Conservation (phyloP, 2,888 invertebrate genomes). For the Lepetodrilus schrolli region DNA sequence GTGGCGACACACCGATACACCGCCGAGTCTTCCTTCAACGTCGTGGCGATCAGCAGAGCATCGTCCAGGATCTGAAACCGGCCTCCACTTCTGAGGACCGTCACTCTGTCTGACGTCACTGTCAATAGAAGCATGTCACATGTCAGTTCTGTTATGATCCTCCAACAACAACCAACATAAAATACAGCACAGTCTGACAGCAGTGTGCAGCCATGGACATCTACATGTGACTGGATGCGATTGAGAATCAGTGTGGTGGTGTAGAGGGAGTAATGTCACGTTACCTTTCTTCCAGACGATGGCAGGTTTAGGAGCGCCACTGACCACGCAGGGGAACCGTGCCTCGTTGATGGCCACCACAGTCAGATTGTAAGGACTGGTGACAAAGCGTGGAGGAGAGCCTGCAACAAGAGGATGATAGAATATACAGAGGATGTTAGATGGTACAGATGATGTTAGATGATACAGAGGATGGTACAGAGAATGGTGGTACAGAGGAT, state of each 20-base stretch:
- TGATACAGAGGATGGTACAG: too few relatives aligned
- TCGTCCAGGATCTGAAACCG: conserved; percentile 89
- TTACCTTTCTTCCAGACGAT: conserved; percentile 94
- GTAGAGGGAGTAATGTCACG: too few relatives aligned
- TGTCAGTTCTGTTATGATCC: too few relatives aligned
- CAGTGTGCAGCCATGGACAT: too few relatives aligned
- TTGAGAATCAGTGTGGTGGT: too few relatives aligned
- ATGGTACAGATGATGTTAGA: not conserved
- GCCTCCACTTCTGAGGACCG: conserved; percentile 78
- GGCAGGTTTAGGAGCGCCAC: conserved; percentile 92
- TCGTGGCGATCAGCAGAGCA: conserved; percentile 90
- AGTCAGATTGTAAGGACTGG: conserved; percentile 88
- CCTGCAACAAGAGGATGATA: conserved; percentile 80
- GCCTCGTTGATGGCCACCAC: conserved; percentile 95
- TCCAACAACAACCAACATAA: too few relatives aligned
- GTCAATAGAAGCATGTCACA: conserved; percentile 34
- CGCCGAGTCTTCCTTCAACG: conserved; percentile 88
- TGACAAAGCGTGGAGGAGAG: conserved; percentile 90
- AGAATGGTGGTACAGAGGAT: too few relatives aligned
- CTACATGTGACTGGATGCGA: too few relatives aligned
- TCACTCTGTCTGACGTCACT: conserved; percentile 41
- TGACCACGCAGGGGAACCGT: conserved; percentile 89
- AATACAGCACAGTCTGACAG: too few relatives aligned
- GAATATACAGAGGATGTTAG: not conserved
- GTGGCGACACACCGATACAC: conserved; percentile 90